These are phyloP conservation scores for Sapayoa aenigma DNA, from an alignment of 2,113 vertebrate genomes.

Conservation along the genomic window DNA sequence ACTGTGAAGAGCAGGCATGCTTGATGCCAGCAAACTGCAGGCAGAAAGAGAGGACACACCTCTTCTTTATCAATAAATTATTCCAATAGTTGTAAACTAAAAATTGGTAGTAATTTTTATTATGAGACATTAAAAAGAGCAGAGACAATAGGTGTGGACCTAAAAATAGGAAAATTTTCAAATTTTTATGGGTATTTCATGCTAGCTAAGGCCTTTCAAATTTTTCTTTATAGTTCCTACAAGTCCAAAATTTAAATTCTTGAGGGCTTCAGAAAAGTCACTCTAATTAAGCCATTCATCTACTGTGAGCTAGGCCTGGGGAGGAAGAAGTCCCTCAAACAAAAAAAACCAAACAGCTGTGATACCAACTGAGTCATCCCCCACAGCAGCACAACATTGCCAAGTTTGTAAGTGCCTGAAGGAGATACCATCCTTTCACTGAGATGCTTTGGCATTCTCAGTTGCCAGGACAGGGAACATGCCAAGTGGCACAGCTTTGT, in stretches of 20 bases:
- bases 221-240: neutral
- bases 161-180: neutral
- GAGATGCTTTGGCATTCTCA: neutral
- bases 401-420: neutral
- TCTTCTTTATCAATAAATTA: neutral
- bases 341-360: neutral
- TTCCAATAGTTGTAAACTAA: neutral
- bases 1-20: neutral
- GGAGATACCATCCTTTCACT: neutral
- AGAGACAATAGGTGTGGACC: neutral
- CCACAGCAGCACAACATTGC: accelerated
- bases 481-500: neutral
- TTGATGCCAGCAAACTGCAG: neutral
- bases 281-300: neutral
- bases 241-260: neutral
- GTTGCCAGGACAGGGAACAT: neutral
- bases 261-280: neutral
- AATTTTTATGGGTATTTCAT: neutral
- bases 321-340: neutral
- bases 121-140: neutral
- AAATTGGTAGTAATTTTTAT: neutral
- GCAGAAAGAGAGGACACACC: neutral
- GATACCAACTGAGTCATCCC: neutral
- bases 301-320: neutral
- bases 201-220: neutral